Evolutionary conservation across 2,113 vertebrate genomes (phyloP), one percentile per base, ranked within the genome.

Genomic region (Australoheros scitulus): DNA sequence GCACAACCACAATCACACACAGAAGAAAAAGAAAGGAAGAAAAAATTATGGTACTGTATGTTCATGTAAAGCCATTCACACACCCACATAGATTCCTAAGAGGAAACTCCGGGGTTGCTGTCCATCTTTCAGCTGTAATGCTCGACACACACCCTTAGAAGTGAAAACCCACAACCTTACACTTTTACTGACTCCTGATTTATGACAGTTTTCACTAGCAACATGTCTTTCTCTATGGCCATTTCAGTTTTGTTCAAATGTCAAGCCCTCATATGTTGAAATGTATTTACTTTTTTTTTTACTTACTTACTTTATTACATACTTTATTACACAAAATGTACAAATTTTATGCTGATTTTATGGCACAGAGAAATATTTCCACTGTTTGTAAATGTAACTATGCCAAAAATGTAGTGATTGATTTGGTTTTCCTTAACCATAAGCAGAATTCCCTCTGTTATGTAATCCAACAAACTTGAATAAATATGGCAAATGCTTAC

Each of bases 81-180:
- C 93, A 90, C 91, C 92, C 94, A 94, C 93, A 87, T 93, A 93
- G 89, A 91, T 94, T 93, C 93, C 92, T 91, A 78, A 55, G 78
- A 87, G 81, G 84, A 88, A 91, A 91, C 77, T 84, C 85, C 65
- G 80, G 81, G 38, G 60, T 84, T 84, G 89, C 83, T 70, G 87
- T 87, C 74, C 87, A 87, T 85, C 83, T 87, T 91, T 89, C 74
- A 89, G 87, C 89, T 89, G 89, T 87, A 93, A 92, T 81, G 86
- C 79, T 88, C 90, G 64, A 88, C 84, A 87, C 89, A 89, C 80
- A 88, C 83, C 38, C 84, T 15, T 5, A 79, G 55, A 80, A 90
- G 84, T 76, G 63, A 89, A 91, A 85, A 80, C 75, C 61, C 84
- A 32, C 85, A 82, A 86, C 80, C 85, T 86, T 75, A 81, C 82